These are phyloP conservation scores for Ephestia elutella DNA, from an alignment of 1,140 invertebrate species.

Conservation along the genomic window DNA sequence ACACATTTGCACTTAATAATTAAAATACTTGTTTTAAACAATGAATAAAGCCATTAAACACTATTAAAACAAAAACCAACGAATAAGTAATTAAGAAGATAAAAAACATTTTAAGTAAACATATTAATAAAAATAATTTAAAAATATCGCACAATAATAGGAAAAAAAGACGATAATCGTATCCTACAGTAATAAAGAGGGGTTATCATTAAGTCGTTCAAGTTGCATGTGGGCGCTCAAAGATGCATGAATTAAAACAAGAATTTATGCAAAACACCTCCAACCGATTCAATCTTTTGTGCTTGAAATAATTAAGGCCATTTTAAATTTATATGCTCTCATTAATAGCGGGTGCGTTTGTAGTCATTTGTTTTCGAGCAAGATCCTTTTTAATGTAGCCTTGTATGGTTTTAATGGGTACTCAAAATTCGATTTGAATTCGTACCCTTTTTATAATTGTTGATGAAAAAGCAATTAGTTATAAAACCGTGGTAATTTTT, in stretches of 20 bases:
- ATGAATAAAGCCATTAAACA: too few relatives aligned
- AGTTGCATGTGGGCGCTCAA: constrained; percentile 7
- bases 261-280: constrained; percentile 31
- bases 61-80: too few relatives aligned
- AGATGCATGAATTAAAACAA: not conserved
- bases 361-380: constrained; percentile 3
- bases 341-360: constrained; percentile 15
- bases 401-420: constrained; percentile 1
- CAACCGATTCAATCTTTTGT: constrained; percentile 31
- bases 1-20: too few relatives aligned
- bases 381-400: not conserved
- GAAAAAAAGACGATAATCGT: not conserved
- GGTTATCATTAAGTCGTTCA: constrained; percentile 7
- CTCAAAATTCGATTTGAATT: not conserved
- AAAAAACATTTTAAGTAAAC: too few relatives aligned
- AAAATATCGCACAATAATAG: too few relatives aligned
- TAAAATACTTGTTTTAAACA: too few relatives aligned
- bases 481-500: too few relatives aligned
- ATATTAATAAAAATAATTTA: too few relatives aligned
- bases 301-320: constrained; percentile 37
- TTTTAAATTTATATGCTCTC: constrained; percentile 33
- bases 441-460: not conserved
- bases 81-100: too few relatives aligned
- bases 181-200: not conserved
- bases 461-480: too few relatives aligned